Evolutionary conservation across 2,113 vertebrate genomes (phyloP).

Genomic region (Actenoides lindsayi): DNA sequence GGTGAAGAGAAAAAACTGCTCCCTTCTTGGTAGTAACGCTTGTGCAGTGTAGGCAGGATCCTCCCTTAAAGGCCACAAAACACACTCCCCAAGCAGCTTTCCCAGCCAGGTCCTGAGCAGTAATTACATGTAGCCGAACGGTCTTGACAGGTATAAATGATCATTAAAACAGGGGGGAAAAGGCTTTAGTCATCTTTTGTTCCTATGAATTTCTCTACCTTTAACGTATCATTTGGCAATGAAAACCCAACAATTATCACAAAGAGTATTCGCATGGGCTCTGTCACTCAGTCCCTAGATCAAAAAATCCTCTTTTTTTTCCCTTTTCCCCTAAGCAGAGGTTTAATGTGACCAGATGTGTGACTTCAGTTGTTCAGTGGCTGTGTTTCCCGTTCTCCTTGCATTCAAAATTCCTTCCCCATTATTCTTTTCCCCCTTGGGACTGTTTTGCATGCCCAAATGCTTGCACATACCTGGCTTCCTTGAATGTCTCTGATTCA

Average conservation of each 20-base stretch:
- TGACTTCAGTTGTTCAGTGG: not conserved
- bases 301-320: not conserved
- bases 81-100: not conserved
- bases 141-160: slow-evolving; percentile 29
- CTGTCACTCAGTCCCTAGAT: not conserved
- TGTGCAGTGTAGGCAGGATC: not conserved
- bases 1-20: not conserved
- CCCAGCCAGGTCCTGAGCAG: not conserved
- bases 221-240: slow-evolving; percentile 21
- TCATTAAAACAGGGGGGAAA: not conserved
- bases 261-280: not conserved
- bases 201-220: slow-evolving; percentile 1
- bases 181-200: slow-evolving; percentile 48
- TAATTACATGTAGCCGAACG: not conserved
- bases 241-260: slow-evolving; percentile 1
- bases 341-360: not conserved
- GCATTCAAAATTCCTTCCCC: not conserved
- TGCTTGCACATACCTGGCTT: not conserved
- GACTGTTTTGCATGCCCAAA: not conserved
- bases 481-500: not conserved
- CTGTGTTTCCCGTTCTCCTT: not conserved
- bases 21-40: not conserved
- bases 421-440: not conserved
- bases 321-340: not conserved
- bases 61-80: not conserved